Evolutionary conservation across 2,797 vertebrate genomes (phyloP).

Genomic region (Siniperca obscura): DNA sequence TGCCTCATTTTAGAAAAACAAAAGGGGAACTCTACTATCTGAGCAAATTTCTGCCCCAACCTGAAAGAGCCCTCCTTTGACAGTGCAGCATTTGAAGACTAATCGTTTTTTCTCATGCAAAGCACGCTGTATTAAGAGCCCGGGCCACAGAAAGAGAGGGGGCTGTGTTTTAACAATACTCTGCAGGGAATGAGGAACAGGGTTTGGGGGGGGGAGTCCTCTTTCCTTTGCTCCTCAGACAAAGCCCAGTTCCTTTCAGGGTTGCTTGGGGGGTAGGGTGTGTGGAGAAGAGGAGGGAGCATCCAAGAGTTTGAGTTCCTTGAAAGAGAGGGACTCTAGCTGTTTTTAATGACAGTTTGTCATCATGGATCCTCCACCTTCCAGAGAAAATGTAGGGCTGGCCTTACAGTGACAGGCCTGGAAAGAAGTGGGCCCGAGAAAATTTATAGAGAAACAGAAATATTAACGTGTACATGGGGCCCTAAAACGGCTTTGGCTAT

Average conservation of each 20-base stretch:
- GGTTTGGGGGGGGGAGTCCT: conserved; percentile 64
- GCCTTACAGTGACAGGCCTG: conserved; percentile 67
- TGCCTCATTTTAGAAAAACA: conserved; percentile 82
- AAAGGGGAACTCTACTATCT: conserved; percentile 79
- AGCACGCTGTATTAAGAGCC: conserved; percentile 85
- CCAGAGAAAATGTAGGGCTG: conserved; percentile 49
- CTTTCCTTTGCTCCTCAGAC: conserved; percentile 81
- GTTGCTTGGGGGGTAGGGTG: conserved; percentile 71
- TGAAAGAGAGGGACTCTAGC: conserved; percentile 75
- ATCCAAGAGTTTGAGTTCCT: conserved; percentile 83
- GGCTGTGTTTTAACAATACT: conserved; percentile 88
- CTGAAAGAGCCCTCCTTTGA: conserved; percentile 82
- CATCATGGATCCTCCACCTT: conserved; percentile 68
- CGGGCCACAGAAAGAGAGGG: conserved; percentile 71
- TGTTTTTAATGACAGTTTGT: conserved; percentile 79
- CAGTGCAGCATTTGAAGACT: conserved; percentile 86
- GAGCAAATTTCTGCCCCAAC: conserved; percentile 81
- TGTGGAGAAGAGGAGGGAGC: conserved; percentile 55
- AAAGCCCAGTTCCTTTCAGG: conserved; percentile 86
- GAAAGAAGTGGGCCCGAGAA: conserved; percentile 64
- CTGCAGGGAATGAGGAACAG: conserved; percentile 84
- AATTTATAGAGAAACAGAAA: conserved; percentile 80
- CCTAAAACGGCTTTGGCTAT: conserved; percentile 78
- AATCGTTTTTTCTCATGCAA: conserved; percentile 90
- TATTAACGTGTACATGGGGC: conserved; percentile 77